Evolutionary conservation across 2,797 vertebrate genomes (phyloP).

Genomic region (Geotrypetes seraphini): DNA sequence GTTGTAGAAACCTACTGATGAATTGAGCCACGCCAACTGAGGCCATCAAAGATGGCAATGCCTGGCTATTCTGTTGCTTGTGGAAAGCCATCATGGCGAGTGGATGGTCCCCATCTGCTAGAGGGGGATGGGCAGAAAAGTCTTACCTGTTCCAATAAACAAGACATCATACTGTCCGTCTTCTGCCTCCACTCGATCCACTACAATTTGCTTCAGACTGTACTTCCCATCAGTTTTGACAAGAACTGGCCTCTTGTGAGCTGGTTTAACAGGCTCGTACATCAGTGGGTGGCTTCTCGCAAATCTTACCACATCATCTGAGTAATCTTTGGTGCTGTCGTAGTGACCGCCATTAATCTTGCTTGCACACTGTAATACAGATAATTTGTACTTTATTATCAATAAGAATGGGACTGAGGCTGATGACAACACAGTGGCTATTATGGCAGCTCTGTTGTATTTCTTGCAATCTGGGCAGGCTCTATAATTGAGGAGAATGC

Average conservation of each 20-base stretch:
- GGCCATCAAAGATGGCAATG: too few relatives aligned
- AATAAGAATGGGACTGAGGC: too few relatives aligned
- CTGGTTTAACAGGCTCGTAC: slow-evolving; percentile 77
- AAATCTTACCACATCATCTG: slow-evolving; percentile 86
- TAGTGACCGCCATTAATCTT: slow-evolving; percentile 83
- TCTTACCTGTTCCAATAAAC: slow-evolving; percentile 88
- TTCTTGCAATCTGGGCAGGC: too few relatives aligned
- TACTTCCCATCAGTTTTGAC: slow-evolving; percentile 81
- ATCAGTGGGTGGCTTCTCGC: slow-evolving; percentile 83
- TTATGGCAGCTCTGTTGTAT: too few relatives aligned
- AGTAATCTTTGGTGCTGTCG: slow-evolving; percentile 83
- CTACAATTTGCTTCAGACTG: slow-evolving; percentile 82
- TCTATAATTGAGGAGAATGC: too few relatives aligned
- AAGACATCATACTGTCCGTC: slow-evolving; percentile 93
- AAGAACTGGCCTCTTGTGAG: slow-evolving; percentile 75
- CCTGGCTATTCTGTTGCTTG: too few relatives aligned
- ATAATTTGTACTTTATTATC: too few relatives aligned
- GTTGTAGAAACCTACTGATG: too few relatives aligned
- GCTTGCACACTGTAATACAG: slow-evolving; percentile 78
- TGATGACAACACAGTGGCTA: slow-evolving; percentile 8
- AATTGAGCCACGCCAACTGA: too few relatives aligned
- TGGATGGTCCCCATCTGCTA: too few relatives aligned
- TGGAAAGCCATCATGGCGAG: too few relatives aligned
- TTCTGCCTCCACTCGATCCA: slow-evolving; percentile 90
- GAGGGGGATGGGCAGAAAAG: too few relatives aligned